Percentiles rank a stretch among this genome's conserved stretches.
Evolutionary conservation across 2,113 vertebrate species (phyloP).

Genomic region (Gobius niger): DNA sequence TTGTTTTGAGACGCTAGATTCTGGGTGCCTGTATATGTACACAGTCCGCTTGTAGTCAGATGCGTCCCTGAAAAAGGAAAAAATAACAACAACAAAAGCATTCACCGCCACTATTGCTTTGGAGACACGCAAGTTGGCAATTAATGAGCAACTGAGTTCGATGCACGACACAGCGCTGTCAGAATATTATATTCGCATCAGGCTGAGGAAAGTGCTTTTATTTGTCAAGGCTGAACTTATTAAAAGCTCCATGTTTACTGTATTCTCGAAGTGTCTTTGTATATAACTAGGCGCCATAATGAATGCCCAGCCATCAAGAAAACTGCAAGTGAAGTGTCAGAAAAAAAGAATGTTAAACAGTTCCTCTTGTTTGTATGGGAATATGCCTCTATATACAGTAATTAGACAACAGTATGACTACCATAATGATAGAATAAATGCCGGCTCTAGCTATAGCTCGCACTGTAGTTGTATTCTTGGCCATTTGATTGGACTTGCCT

Average conservation of each 20-base stretch:
- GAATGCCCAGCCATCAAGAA: background rate
- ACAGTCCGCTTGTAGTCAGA: too few species aligned
- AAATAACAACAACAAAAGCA: too few species aligned
- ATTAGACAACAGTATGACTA: background rate
- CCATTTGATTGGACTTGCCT: too few species aligned
- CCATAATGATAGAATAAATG: background rate
- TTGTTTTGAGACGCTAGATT: too few species aligned
- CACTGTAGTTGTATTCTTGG: background rate
- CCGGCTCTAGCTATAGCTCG: background rate
- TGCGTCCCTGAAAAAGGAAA: too few species aligned
- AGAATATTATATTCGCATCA: background rate
- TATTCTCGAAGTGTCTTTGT: background rate
- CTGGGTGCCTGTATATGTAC: too few species aligned
- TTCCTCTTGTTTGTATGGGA: background rate
- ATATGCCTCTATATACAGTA: background rate
- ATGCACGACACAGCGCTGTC: background rate
- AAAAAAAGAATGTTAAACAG: background rate
- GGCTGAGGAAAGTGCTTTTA: conserved; percentile 1
- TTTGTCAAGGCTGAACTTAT: conserved; percentile 8
- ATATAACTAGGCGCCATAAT: background rate
- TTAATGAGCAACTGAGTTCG: background rate
- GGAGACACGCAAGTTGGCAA: background rate
- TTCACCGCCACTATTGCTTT: background rate
- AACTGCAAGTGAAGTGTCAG: background rate
- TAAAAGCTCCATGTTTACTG: background rate